Evolutionary conservation across 2,888 invertebrate genomes (phyloP).

Genomic region (Macaria notata): DNA sequence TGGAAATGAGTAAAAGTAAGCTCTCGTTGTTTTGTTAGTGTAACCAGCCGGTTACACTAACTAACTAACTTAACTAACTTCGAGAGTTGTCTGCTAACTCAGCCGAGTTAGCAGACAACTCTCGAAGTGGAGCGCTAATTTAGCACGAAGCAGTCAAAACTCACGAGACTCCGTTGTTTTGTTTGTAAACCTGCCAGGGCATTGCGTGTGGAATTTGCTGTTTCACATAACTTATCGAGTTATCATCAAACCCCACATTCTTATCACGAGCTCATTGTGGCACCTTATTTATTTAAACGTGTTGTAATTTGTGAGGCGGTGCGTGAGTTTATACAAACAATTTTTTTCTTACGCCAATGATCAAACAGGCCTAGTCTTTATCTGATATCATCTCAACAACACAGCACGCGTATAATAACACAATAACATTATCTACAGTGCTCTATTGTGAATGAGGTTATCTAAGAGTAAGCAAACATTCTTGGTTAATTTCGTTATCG

Average conservation of each 20-base stretch:
- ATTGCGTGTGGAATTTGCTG: conserved; percentile 10
- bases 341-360: conserved; percentile 16
- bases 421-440: conserved; percentile 28
- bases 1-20: conserved; percentile 26
- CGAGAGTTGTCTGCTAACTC: no score
- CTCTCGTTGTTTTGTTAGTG: conserved; percentile 30
- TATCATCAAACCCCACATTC: conserved; percentile 14
- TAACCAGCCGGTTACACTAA: no score
- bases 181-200: conserved; percentile 10
- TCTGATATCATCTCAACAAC: conserved; percentile 27
- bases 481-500: conserved; percentile 23
- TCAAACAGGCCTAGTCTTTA: conserved; percentile 16
- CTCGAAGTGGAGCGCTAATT: conserved; percentile 24
- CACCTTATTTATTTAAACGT: not conserved
- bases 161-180: conserved; percentile 19
- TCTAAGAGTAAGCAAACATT: conserved; percentile 28
- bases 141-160: conserved; percentile 21
- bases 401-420: conserved; percentile 21
- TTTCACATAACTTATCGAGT: conserved; percentile 4
- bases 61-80: no score
- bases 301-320: conserved; percentile 5
- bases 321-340: conserved; percentile 10
- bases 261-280: conserved; percentile 3
- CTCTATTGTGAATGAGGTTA: conserved; percentile 32
- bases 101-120: conserved; percentile 16